Evolutionary conservation across 1,140 invertebrate genomes (phyloP), one percentile per base, ranked within the genome.

Genomic region (Pseudomyrmex flavicornis): DNA sequence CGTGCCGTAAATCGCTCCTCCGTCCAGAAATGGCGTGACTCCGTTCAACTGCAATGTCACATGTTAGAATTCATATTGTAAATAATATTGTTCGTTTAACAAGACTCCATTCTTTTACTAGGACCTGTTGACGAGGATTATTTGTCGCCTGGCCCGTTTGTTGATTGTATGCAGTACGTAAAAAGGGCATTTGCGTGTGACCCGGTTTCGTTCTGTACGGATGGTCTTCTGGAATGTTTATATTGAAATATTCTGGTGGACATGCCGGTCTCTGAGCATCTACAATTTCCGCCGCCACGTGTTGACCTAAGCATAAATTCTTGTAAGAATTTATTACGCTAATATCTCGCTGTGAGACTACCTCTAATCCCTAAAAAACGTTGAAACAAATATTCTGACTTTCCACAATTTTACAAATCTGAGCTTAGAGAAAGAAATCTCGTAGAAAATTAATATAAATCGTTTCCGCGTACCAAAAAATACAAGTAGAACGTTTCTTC

Each of bases 281-380:
- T 63, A 96, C 89, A 75, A 96, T 95, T 92, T 96, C 96, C 90
- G 96, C 96, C 15, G 96, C 95, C 2, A 96, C 93, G 91, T 96
- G 96, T 88, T 96, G 95, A 66, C 95, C 95, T 96, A 83, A 9
- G 44, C 2, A 84, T 44, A 54, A 15, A 35, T 22, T 65, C 15
- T 44, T 74, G 9, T 77, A 22, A 52, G 2, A 68, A 48, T 46
- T 66, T 66, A 66, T 17, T 35, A 35, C 5, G 35, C 35, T 35
- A 35, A 35, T 35, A 35, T 35, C 5, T 35, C 5, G 35, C 5
- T 7, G 35, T 35, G 35, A 35, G 35, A 35, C 35, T 35, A 35
- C 7, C 0, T 35, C 35, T 35, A 35, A 35, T 7, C 7, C 5
- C 35, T 35, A 35, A 35, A 35, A 35, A 35, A 35, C 35, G 0